Evolutionary conservation across 2,797 vertebrate genomes (phyloP).

Genomic region (Atherinosoma microstoma): DNA sequence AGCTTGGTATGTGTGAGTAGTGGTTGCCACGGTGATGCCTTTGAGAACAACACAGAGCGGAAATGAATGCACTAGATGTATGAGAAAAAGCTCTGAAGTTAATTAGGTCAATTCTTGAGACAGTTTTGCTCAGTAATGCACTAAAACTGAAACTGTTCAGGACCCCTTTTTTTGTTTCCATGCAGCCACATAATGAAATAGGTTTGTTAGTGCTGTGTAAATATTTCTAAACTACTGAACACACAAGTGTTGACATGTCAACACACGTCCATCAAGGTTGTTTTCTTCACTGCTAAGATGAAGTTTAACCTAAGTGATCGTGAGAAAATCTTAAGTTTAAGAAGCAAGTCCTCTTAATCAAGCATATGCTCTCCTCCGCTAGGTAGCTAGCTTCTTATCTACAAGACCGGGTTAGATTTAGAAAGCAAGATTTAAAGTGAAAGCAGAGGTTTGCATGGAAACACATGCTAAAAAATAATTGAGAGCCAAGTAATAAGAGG

Average conservation of each 20-base stretch:
- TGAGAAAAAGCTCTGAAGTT: conserved; percentile 39
- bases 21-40: conserved; percentile 66
- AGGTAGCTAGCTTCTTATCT: neutral
- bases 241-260: conserved; percentile 43
- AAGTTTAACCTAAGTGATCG: conserved; percentile 32
- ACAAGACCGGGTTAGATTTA: neutral
- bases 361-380: neutral
- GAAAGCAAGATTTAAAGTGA: neutral
- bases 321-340: neutral
- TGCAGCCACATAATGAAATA: conserved; percentile 1
- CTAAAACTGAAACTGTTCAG: conserved; percentile 6
- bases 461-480: too few species aligned
- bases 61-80: conserved; percentile 54
- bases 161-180: conserved; percentile 22
- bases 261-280: conserved; percentile 24
- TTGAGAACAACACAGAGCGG: conserved; percentile 36
- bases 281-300: conserved; percentile 11
- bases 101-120: conserved; percentile 29
- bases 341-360: neutral
- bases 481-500: too few species aligned
- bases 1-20: conserved; percentile 60
- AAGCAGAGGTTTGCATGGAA: neutral
- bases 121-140: conserved; percentile 34
- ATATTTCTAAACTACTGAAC: conserved; percentile 53
- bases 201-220: conserved; percentile 46